Evolutionary conservation across 1,140 invertebrate genomes (phyloP), one percentile per base, ranked within the genome.

Genomic region (Sitobion miscanthi): DNA sequence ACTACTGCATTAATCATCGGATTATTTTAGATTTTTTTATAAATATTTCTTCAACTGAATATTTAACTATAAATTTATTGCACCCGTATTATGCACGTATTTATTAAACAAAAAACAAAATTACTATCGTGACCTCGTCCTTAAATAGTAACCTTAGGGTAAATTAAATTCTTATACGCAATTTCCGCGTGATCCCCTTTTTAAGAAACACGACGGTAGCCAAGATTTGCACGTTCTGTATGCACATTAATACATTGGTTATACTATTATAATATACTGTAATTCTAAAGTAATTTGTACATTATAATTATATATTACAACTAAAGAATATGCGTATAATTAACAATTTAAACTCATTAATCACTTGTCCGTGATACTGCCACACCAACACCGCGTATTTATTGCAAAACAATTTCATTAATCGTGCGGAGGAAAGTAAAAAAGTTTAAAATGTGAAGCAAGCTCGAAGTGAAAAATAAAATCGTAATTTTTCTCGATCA

Each of bases 281-380:
- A 62, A 62, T 62, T 62, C 30, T 62, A 62, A 30, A 11, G 62
- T 69, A 69, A 38, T 83, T 83, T 83, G 20, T 23, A 83, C 35
- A 83, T 83, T 83, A 83, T 38, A 83, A 38, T 83, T 69, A 83
- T 83, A 83, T 83, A n/a, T 20, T 38, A 38, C 11, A 38, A 6
- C n/a, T 38, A 14, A n/a, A 69, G 62, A 42, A 38, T 83, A 83
- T 38, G 7, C 25, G 45, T 30, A 30, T 47, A n/a, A 49, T 87
- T 49, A 87, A 87, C 47, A n/a, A 49, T 87, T 87, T 87, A 6
- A 47, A 86, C 45, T 86, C 85, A 83, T 83, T 86, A 86, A 47
- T 86, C 45, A 47, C 3, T 23, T 86, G 83, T 86, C 38, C 83
- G 83, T 85, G 42, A 85, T 45, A 23, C 21, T 42, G 21, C 85